Conservation (phyloP, 1,140 invertebrate species). For the Kradibia gibbosae region DNA sequence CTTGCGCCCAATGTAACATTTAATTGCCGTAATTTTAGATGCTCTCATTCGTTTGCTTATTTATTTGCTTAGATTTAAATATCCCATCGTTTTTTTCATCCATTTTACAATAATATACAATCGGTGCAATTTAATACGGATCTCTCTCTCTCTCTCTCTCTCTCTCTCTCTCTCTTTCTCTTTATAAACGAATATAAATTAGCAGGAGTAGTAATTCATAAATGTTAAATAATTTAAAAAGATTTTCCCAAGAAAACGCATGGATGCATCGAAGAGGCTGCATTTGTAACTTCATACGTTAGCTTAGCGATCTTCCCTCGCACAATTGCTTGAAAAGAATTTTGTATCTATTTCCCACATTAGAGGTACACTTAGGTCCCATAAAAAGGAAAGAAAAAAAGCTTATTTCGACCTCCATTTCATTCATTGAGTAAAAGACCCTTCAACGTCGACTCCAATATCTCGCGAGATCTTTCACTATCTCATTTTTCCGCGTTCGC, state of each 20-base stretch:
- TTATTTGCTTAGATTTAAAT: background rate
- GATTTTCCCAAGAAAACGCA: constrained; percentile 22
- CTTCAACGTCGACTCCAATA: constrained; percentile 48
- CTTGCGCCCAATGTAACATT: too few relatives aligned
- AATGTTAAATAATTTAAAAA: constrained; percentile 2
- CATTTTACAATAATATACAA: too few relatives aligned
- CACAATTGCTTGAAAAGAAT: constrained; percentile 39
- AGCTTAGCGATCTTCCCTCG: constrained; percentile 43
- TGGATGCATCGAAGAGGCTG: constrained; percentile 11
- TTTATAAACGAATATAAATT: background rate
- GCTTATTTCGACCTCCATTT: constrained; percentile 40
- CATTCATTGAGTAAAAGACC: constrained; percentile 42
- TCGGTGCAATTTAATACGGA: too few relatives aligned
- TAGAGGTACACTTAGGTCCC: constrained; percentile 18
- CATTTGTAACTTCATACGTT: constrained; percentile 51
- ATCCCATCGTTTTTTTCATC: background rate
- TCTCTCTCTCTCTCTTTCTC: background rate
- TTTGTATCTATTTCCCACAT: constrained; percentile 51
- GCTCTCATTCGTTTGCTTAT: too few relatives aligned
- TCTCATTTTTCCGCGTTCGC: constrained; percentile 36
- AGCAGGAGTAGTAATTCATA: background rate
- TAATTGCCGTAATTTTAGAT: too few relatives aligned
- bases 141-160: too few relatives aligned
- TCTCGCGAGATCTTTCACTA: constrained; percentile 43
- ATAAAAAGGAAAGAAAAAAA: constrained; percentile 37